Percentiles rank a stretch among this genome's conserved stretches.
phyloP scores from a whole-genome alignment of 2,797 vertebrate genomes.

The Brachyrhaphis roseni region DNA sequence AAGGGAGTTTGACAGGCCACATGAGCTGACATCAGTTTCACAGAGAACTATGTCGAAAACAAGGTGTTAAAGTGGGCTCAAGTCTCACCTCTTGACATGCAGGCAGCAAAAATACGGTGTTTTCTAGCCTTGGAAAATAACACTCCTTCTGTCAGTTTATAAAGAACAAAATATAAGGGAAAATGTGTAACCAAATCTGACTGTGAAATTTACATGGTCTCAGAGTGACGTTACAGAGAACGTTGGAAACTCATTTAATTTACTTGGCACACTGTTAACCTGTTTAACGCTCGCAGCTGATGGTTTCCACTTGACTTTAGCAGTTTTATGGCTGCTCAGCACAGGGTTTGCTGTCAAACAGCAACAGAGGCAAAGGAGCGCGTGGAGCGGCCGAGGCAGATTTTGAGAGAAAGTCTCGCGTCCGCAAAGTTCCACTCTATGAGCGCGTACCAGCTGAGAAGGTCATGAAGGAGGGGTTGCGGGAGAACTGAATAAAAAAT shows the following conservation, averaged over 20 bases:
- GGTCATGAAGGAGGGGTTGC: neutral
- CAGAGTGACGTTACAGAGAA: neutral
- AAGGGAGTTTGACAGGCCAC: neutral
- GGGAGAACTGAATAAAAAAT: neutral
- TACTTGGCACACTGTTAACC: conserved; percentile 14
- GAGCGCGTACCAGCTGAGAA: conserved; percentile 10
- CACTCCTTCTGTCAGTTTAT: neutral
- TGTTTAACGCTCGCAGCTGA: conserved; percentile 27
- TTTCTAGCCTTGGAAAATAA: neutral
- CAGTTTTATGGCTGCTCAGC: conserved; percentile 11
- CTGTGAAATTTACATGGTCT: neutral
- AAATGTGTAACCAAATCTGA: neutral
- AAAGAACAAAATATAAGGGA: neutral
- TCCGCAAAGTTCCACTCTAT: conserved; percentile 14
- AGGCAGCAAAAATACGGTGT: neutral
- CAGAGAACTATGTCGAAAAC: neutral
- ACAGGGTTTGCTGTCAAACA: conserved; percentile 27
- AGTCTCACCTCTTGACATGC: neutral
- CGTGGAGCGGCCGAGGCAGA: conserved; percentile 8
- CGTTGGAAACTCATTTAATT: conserved; percentile 11
- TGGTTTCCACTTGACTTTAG: conserved; percentile 31
- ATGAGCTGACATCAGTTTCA: neutral
- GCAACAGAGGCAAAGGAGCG: conserved; percentile 23
- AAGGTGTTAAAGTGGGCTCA: neutral
- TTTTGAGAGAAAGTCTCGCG: neutral